Evolutionary conservation across 2,113 vertebrate species (phyloP).

Genomic region (Colius striatus): DNA sequence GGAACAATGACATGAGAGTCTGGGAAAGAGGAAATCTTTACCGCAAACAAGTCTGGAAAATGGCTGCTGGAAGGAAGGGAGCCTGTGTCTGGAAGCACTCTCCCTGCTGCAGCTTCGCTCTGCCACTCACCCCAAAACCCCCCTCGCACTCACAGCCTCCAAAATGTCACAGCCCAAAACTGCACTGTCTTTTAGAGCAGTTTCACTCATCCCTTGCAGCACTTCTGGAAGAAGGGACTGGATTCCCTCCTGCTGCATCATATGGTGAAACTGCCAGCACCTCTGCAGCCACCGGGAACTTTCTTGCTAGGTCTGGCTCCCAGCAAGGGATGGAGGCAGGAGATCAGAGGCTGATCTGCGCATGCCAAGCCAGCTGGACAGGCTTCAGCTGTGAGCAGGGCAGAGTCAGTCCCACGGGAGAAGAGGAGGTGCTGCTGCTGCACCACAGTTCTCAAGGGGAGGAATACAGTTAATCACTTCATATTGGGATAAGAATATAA

Average conservation of each 20-base stretch:
- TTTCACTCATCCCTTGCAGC: not conserved
- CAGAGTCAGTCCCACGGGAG: not conserved
- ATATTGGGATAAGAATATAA: not conserved
- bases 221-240: not conserved
- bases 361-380: not conserved
- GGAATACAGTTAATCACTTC: not conserved
- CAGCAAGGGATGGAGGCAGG: not conserved
- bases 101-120: not conserved
- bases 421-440: not conserved
- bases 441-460: accelerated
- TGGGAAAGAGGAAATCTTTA: conserved; percentile 42
- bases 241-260: not conserved
- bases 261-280: not conserved
- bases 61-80: conserved; percentile 8
- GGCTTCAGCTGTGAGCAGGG: not conserved
- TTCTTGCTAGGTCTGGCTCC: not conserved
- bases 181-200: not conserved
- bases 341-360: not conserved
- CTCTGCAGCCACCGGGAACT: not conserved
- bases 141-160: not conserved
- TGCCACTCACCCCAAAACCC: not conserved
- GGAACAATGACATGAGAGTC: conserved; percentile 61
- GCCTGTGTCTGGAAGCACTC: not conserved
- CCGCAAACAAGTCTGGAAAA: conserved; percentile 48
- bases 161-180: not conserved